Base-by-base conservation (phyloP, 1,140 invertebrate species). In the Leptopilina boulardi region DNA sequence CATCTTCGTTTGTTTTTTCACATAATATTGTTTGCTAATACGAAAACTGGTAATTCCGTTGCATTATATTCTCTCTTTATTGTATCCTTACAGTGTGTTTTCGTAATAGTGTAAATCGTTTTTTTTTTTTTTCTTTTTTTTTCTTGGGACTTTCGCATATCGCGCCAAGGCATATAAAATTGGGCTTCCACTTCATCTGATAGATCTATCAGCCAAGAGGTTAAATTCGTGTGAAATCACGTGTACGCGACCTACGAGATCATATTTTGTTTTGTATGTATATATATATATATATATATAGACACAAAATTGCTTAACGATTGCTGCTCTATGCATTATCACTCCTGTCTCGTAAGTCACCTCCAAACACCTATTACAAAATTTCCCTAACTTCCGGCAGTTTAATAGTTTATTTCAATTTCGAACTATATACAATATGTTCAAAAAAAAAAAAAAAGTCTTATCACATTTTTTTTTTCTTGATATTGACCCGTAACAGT, bases 301-400 rank as follows among this genome's bases (percentile, higher is more conserved):
- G 3, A 78, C 78, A 77, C 76, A 54, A 80, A 80, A 80, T 83
- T 83, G 79, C 82, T 81, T 81, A 81, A 81, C 73, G 77, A 80
- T 81, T 76, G 81, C 78, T 54, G 78, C 19, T 80, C 77, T 74
- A 81, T 83, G 78, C 78, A 83, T 78, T 83, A 83, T 80, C 80
- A 81, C 82, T 77, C 19, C 15, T 75, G 79, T 81, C 82, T 77
- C 82, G 71, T 80, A 78, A 83, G 75, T 81, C 79, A 66, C 59
- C 59, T 59, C n/a, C n/a, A n/a, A n/a, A 21, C 18, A 54, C 18
- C 51, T 23, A 75, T 83, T 80, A 80, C 75, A 78, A 73, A 83
- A 83, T 81, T 78, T 73, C 73, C 82, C 79, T 77, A 30, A 81
- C 82, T 83, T 83, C 80, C 82, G 80, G 80, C 80, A 81, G 75